Conservation (phyloP, 1,140 invertebrate species). For the Oncopodura yosiiana region DNA sequence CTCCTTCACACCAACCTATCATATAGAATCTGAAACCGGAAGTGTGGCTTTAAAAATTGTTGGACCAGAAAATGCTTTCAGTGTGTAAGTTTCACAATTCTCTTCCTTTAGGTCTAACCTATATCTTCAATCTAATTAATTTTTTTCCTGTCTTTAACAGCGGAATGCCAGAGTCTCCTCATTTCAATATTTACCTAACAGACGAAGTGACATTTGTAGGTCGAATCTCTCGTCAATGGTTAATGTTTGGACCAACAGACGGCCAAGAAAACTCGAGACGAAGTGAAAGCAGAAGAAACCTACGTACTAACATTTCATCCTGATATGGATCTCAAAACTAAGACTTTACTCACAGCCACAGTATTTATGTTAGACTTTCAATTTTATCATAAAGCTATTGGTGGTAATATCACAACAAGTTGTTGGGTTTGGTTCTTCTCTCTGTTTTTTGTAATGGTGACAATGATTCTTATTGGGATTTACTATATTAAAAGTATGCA, state of each 20-base stretch:
- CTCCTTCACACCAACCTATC: conserved; percentile 19
- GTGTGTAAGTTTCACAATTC: neutral
- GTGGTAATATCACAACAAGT: conserved; percentile 11
- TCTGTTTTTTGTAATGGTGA: conserved; percentile 18
- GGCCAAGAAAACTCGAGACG: neutral
- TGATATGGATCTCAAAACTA: conserved; percentile 21
- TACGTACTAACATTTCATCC: conserved; percentile 23
- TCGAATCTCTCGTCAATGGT: conserved; percentile 14
- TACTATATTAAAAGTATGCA: conserved; percentile 18
- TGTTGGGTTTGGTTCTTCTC: conserved; percentile 22
- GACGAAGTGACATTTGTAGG: conserved; percentile 12
- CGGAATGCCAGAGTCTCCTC: conserved; percentile 14
- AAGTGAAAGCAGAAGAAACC: conserved; percentile 14
- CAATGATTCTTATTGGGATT: conserved; percentile 20
- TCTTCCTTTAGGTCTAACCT: neutral
- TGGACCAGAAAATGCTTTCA: conserved; percentile 16
- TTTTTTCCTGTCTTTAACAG: neutral
- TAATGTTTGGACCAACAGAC: conserved; percentile 7
- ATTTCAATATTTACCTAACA: conserved; percentile 15
- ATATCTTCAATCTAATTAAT: neutral
- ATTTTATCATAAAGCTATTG: conserved; percentile 24
- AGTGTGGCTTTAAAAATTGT: conserved; percentile 14
- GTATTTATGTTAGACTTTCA: conserved; percentile 25
- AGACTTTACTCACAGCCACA: conserved; percentile 16
- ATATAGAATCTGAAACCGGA: conserved; percentile 7